phyloP scores from a whole-genome alignment of 2,797 vertebrate species.

The Molothrus ater region DNA sequence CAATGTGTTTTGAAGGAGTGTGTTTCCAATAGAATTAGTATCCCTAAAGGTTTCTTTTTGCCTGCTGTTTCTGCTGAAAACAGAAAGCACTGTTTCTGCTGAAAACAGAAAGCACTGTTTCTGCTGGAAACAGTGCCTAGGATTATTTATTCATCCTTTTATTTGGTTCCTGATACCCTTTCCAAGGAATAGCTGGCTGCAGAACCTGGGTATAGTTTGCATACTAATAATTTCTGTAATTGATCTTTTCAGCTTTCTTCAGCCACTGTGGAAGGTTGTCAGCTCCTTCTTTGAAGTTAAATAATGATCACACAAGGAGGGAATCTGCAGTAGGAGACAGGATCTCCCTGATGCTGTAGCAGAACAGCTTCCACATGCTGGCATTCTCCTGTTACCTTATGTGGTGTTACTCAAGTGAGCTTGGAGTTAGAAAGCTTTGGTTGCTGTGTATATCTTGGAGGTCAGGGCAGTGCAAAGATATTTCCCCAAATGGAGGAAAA shows the following conservation, averaged over 20 bases:
- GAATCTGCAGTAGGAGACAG: constrained; percentile 36
- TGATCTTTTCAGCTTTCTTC: constrained; percentile 75
- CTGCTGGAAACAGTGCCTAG: constrained; percentile 19
- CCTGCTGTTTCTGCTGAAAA: constrained; percentile 30
- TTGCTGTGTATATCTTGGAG: not conserved
- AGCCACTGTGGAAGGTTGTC: constrained; percentile 74
- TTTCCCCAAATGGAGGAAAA: not conserved
- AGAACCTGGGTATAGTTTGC: constrained; percentile 41
- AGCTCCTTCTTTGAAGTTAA: constrained; percentile 78
- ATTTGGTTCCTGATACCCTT: constrained; percentile 21
- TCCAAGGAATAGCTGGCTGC: constrained; percentile 4
- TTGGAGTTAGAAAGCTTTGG: constrained; percentile 28
- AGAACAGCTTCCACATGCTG: not conserved
- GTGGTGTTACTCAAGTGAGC: not conserved
- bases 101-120: too few relatives aligned
- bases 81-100: constrained; percentile 44
- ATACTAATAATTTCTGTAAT: constrained; percentile 78
- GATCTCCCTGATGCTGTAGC: constrained; percentile 44
- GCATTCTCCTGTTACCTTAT: not conserved
- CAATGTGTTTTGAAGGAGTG: constrained; percentile 13
- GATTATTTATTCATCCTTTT: constrained; percentile 57
- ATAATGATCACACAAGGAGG: constrained; percentile 68
- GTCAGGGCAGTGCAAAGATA: not conserved
- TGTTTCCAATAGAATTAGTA: constrained; percentile 46
- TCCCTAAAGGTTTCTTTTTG: constrained; percentile 43